Base-by-base conservation (phyloP, 37 sponge, comb jelly and placozoan genomes). In the Agelas oroides region DNA sequence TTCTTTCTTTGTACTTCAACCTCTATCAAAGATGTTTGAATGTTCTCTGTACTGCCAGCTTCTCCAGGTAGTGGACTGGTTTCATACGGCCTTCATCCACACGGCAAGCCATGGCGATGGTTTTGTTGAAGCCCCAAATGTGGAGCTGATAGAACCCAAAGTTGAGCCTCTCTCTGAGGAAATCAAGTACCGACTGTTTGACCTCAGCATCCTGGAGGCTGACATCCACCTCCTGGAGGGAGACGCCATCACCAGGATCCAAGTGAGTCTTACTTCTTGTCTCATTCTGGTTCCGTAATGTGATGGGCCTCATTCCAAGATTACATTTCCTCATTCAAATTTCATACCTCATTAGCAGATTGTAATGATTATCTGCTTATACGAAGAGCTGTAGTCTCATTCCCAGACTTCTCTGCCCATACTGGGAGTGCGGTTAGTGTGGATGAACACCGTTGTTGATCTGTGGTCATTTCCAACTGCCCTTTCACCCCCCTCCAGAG, bases 131-230 rank as follows among this genome's bases (percentile, higher is more conserved):
- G 89, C 94, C 16, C 94, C 94, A 53, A 81, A 80, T 34, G 82
- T 64, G 21, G 75, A 70, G 21, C 60, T 82, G 0, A 82, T 89
- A 40, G 62, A 77, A 38, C 94, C 94, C 0, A 53, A 52, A 14
- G 87, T 86, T 0, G 94, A 93, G 52, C 90, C 89, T 25, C 58
- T 86, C 53, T 85, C 89, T 24, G 94, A 86, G 55, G 40, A 72
- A 5, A 56, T 93, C 38, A 93, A 93, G 87, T 92, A 92, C 56
- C 54, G 41, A 19, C 65, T 89, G 13, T 85, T 93, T 59, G 32
- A 55, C 25, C 60, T 93, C 13, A 31, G 39, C 59, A 36, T 92
- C 0, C 19, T 24, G 52, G 64, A 70, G 46, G 72, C 41, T 5
- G 91, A 90, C 56, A 16, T 90, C 27, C 33, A 32, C 46, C 13